Evolutionary conservation across 2,797 vertebrate species (phyloP), one percentile per base, ranked within the genome.

Genomic region (Mycteria americana): DNA sequence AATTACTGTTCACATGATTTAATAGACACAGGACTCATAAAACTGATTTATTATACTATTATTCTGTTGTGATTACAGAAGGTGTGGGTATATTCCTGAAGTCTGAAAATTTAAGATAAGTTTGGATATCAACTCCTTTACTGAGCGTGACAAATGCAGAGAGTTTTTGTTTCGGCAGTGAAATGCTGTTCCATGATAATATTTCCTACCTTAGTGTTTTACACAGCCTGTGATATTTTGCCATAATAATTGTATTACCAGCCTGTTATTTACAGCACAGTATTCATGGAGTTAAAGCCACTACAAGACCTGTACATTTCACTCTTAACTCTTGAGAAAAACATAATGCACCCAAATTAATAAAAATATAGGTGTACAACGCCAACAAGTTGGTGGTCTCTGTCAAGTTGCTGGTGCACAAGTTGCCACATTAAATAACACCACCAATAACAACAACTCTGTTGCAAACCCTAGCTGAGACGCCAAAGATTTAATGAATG

Each of bases 1-100:
- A 96, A 96, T 96, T 96, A 92, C 56, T 93, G 76, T 88, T 85
- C 69, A 82, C 35, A 84, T 92, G 92, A 96, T 96, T 96, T 96
- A 94, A 95, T 88, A 77, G 59, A 85, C 82, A 89, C 76, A 88
- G 41, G 43, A 85, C 13, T 62, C 68, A 63, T 96, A 95, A 93
- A 94, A 62, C 48, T 84, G 90, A 92, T 90, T 89, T 92, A 96
- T 94, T 89, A 35, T 46, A 82, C 89, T 93, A 87, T 92, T 94
- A 86, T 91, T 96, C 67, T 94, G 50, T 92, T 93, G 74, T 67
- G 84, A 94, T 97, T 93, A 74, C 3, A 10, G 88, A 94, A 95
- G 60, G 51, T 89, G 54, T 35, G 57, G n/a, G 25, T 80, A 89
- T 93, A 84, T 85, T 89, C 57, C 62, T 70, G 57, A 96, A 93